phyloP scores from a whole-genome alignment of 1,140 invertebrate species.

The Bombus consobrinus region DNA sequence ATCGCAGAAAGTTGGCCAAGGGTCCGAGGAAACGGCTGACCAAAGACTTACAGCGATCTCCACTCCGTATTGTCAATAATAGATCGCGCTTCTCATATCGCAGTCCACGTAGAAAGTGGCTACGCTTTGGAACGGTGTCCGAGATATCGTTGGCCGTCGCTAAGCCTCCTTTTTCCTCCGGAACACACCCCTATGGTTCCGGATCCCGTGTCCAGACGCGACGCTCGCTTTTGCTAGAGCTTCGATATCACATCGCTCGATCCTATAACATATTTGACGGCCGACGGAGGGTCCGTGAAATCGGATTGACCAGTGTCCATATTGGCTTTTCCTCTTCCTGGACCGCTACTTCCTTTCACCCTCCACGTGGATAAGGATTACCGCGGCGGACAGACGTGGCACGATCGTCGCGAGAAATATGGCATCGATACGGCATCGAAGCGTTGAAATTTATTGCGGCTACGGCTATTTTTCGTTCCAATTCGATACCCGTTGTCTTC shows the following conservation, averaged over 20 bases:
- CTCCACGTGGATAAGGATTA: slow-evolving; percentile 56
- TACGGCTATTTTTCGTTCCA: neutral
- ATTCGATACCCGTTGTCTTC: neutral
- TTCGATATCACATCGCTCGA: slow-evolving; percentile 72
- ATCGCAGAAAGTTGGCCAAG: neutral
- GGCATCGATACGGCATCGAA: slow-evolving; percentile 25
- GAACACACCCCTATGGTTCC: neutral
- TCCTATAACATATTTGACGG: slow-evolving; percentile 81
- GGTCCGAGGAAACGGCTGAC: slow-evolving; percentile 62
- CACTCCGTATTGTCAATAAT: slow-evolving; percentile 79
- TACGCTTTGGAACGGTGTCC: slow-evolving; percentile 40
- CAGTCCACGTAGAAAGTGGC: slow-evolving; percentile 20
- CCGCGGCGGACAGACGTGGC: slow-evolving; percentile 47
- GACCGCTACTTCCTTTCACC: slow-evolving; percentile 28
- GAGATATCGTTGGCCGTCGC: slow-evolving; percentile 9
- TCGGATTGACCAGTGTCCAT: slow-evolving; percentile 81
- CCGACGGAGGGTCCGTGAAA: slow-evolving; percentile 75
- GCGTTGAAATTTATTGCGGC: slow-evolving; percentile 13
- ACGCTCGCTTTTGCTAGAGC: neutral
- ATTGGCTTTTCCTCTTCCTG: slow-evolving; percentile 69
- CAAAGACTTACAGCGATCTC: slow-evolving; percentile 77
- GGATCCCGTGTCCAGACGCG: slow-evolving; percentile 38
- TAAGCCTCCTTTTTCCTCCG: slow-evolving; percentile 15
- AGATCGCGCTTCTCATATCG: slow-evolving; percentile 62
- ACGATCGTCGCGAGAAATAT: slow-evolving; percentile 57